Percentiles rank a stretch among this genome's conserved stretches.
phyloP scores from a whole-genome alignment of 2,797 vertebrate species.

The Melanotaenia nigrans region DNA sequence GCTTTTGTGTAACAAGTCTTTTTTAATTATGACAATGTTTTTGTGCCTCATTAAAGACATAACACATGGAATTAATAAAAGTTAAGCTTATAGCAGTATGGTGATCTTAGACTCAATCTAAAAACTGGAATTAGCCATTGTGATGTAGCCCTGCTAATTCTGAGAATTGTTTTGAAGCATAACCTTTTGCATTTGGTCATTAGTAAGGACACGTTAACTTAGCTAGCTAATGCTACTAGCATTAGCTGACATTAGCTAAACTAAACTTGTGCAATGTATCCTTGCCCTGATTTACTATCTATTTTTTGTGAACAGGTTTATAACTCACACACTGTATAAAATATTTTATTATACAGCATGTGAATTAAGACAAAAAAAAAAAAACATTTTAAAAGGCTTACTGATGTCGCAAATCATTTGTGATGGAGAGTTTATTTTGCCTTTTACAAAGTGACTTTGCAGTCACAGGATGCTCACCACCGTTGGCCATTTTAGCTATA shows the following conservation, averaged over 20 bases:
- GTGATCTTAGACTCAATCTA: background rate
- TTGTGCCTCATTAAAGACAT: constrained; percentile 24
- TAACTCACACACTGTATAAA: background rate
- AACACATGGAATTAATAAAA: constrained; percentile 34
- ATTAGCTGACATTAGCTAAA: background rate
- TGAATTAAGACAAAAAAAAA: background rate
- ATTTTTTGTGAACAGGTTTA: background rate
- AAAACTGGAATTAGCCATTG: background rate
- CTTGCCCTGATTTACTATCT: background rate
- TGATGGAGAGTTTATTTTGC: background rate
- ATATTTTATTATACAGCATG: background rate
- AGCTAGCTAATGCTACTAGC: background rate
- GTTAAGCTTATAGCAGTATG: constrained; percentile 23
- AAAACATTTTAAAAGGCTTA: background rate
- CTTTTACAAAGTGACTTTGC: background rate
- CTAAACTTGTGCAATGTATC: background rate
- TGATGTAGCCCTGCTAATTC: background rate
- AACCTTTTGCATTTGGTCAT: constrained; percentile 1
- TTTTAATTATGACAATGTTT: constrained; percentile 8
- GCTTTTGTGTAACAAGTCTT: constrained; percentile 17
- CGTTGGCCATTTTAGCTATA: background rate
- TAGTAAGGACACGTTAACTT: background rate
- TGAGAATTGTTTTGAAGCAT: background rate
- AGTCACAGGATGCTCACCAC: background rate
- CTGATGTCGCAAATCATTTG: background rate